Percentiles rank a stretch among this genome's conserved stretches.
These are phyloP conservation scores for Oreonectes daqikongensis DNA, from an alignment of 2,797 vertebrate genomes.

Conservation along the genomic window DNA sequence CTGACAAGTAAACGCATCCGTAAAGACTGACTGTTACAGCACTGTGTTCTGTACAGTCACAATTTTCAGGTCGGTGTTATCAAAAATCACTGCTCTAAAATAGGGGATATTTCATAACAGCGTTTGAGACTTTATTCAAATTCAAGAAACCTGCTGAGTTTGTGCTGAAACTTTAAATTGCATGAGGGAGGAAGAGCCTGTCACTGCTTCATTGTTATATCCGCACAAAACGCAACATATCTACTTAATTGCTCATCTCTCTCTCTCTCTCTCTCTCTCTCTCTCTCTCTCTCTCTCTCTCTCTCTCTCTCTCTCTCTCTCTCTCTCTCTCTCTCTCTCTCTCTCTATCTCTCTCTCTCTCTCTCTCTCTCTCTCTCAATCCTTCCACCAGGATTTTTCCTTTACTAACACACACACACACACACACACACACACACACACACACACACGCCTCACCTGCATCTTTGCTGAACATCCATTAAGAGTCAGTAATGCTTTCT, in stretches of 20 bases:
- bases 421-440: slow-evolving; percentile 9
- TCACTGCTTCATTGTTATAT: slow-evolving; percentile 10
- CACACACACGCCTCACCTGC: neutral
- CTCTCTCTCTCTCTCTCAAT: neutral
- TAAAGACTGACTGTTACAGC: slow-evolving; percentile 1
- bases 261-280: neutral
- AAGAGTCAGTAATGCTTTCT: slow-evolving; percentile 17
- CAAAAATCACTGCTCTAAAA: neutral
- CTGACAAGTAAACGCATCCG: neutral
- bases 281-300: neutral
- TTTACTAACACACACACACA: neutral
- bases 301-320: slow-evolving; percentile 2
- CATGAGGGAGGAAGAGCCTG: neutral
- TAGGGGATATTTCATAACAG: slow-evolving; percentile 3
- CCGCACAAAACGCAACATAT: slow-evolving; percentile 20
- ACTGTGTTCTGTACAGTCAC: neutral
- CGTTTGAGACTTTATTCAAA: neutral
- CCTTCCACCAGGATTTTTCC: neutral
- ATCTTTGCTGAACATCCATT: slow-evolving; percentile 21
- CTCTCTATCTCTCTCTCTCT: neutral
- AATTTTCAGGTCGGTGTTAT: neutral
- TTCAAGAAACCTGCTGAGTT: slow-evolving; percentile 30
- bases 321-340: neutral
- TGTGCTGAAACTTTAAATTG: slow-evolving; percentile 6
- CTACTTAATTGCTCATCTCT: slow-evolving; percentile 23